Conservation (phyloP, 2,797 vertebrate genomes). For the Megaceryle alcyon region DNA sequence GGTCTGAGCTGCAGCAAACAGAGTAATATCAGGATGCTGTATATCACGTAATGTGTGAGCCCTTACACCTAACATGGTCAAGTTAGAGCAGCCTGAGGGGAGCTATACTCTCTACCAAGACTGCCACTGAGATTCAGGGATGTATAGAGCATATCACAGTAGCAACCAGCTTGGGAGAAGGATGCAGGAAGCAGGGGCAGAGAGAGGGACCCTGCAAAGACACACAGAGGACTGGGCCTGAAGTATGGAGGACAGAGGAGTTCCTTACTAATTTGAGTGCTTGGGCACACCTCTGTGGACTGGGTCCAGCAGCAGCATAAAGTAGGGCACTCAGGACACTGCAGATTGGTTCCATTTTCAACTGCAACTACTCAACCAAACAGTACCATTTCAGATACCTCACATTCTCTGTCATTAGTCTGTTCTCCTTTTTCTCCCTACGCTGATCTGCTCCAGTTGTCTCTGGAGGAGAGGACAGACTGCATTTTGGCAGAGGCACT, state of each 20-base stretch:
- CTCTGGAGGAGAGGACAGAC: background rate
- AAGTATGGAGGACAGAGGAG: background rate
- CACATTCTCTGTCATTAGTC: background rate
- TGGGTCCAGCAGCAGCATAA: background rate
- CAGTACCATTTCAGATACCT: background rate
- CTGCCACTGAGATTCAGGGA: background rate
- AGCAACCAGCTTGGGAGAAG: background rate
- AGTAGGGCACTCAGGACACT: background rate
- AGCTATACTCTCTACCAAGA: background rate
- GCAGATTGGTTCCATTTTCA: background rate
- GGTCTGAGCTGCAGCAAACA: background rate
- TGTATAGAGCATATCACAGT: rapidly evolving
- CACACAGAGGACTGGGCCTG: background rate
- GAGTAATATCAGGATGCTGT: background rate
- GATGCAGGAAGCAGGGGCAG: too few relatives aligned
- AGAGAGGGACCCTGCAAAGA: background rate
- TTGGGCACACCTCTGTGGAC: background rate
- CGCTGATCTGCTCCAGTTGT: background rate
- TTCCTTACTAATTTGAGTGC: background rate
- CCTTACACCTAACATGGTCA: background rate
- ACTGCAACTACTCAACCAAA: background rate
- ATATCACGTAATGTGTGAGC: background rate
- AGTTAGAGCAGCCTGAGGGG: background rate
- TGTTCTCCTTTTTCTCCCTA: background rate
- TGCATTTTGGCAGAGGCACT: background rate